A percentile compares a stretch with the other conserved stretches of the same genome.
These are phyloP conservation scores for Leptopilina drosophilae DNA, from an alignment of 2,888 invertebrate species.

Conservation along the genomic window DNA sequence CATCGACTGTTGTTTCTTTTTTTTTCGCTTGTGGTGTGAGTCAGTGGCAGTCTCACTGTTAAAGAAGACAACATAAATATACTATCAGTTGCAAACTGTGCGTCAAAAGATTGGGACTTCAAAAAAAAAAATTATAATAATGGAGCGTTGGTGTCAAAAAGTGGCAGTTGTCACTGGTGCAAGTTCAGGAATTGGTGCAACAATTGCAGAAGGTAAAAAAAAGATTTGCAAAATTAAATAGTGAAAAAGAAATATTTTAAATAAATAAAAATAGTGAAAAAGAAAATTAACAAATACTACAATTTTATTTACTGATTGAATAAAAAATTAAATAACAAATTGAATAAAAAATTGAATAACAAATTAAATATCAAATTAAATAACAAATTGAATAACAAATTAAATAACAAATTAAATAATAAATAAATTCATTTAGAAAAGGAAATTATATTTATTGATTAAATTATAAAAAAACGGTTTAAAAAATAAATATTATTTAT, in stretches of 20 bases:
- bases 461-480: too few species aligned
- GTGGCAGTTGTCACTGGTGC: constrained; percentile 83
- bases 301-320: too few species aligned
- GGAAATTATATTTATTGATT: too few species aligned
- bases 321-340: too few species aligned
- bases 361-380: too few species aligned
- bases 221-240: not conserved
- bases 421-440: too few species aligned
- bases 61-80: not conserved
- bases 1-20: too few species aligned
- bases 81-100: constrained; percentile 1
- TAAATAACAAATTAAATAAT: too few species aligned
- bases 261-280: not conserved
- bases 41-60: not conserved
- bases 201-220: constrained; percentile 69
- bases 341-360: too few species aligned
- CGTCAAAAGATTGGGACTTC: not conserved
- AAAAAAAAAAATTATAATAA: constrained; percentile 53
- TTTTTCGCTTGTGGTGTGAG: not conserved
- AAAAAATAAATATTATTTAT: too few species aligned
- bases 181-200: constrained; percentile 81
- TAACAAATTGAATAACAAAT: too few species aligned
- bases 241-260: not conserved
- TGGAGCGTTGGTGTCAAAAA: constrained; percentile 82
- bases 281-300: too few species aligned